Evolutionary conservation across 2,113 vertebrate genomes (phyloP).

Genomic region (Myocastor coypus): DNA sequence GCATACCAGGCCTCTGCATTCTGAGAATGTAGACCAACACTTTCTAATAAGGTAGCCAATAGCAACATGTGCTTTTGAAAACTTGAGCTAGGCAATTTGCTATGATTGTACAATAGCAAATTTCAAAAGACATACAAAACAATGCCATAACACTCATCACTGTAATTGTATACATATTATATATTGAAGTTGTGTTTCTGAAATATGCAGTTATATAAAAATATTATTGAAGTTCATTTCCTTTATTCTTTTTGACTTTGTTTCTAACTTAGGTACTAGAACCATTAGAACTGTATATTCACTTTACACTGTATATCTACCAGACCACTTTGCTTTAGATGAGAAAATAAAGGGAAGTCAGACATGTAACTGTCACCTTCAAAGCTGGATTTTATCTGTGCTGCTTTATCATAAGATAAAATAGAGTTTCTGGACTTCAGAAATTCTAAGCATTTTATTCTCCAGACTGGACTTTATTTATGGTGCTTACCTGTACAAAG

Average conservation of each 20-base stretch:
- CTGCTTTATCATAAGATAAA: slow-evolving; percentile 30
- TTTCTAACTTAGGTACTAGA: slow-evolving; percentile 9
- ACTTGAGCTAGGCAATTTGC: neutral
- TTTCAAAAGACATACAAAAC: slow-evolving; percentile 13
- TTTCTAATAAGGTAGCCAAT: neutral
- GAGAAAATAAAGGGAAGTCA: neutral
- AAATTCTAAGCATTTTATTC: slow-evolving; percentile 20
- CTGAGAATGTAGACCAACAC: neutral
- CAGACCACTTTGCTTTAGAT: neutral
- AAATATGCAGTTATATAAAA: neutral
- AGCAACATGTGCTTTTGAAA: neutral
- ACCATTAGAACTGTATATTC: neutral
- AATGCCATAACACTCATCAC: neutral
- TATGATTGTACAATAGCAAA: neutral
- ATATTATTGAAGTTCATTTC: neutral
- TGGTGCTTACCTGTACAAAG: neutral
- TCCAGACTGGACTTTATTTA: neutral
- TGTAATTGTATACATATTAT: slow-evolving; percentile 29
- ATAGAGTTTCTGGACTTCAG: neutral
- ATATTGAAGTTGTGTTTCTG: neutral
- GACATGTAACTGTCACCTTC: neutral
- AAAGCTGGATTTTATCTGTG: neutral
- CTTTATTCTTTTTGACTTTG: neutral
- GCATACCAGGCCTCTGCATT: neutral
- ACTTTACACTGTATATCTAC: neutral